These are phyloP conservation scores for Gymnocypris eckloni DNA, from an alignment of 2,797 vertebrate genomes.

Conservation along the genomic window DNA sequence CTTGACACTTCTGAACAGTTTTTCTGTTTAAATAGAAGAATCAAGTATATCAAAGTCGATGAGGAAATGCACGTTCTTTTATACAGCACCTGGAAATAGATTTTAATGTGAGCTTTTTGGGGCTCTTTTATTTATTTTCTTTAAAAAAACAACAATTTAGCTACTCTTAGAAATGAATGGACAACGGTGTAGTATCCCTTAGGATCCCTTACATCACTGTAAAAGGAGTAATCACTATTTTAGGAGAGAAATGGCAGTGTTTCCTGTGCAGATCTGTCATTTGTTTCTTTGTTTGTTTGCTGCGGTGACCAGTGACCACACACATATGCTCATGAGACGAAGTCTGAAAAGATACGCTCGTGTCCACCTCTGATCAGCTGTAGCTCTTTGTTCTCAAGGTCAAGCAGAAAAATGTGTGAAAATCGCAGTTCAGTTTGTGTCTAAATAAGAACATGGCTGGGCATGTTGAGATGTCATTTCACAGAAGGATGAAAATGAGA, in stretches of 20 bases:
- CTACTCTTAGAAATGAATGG: constrained; percentile 20
- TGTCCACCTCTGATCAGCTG: neutral
- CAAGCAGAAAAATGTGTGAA: neutral
- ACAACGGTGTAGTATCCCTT: constrained; percentile 29
- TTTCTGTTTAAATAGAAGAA: constrained; percentile 73
- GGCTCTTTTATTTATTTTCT: constrained; percentile 53
- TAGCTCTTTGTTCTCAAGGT: constrained; percentile 6
- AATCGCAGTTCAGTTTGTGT: neutral
- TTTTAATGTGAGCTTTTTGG: neutral
- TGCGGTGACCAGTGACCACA: neutral
- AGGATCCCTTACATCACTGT: constrained; percentile 22
- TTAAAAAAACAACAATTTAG: neutral
- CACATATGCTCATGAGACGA: neutral
- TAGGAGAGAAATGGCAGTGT: constrained; percentile 17
- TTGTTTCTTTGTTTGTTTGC: constrained; percentile 23
- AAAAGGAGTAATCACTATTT: neutral
- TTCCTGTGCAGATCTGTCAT: neutral
- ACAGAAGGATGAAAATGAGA: constrained; percentile 24
- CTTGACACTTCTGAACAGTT: constrained; percentile 75
- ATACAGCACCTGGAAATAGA: constrained; percentile 35
- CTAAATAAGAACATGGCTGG: constrained; percentile 14
- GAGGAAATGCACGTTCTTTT: neutral
- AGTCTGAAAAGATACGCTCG: neutral
- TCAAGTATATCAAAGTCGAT: constrained; percentile 33
- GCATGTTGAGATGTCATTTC: constrained; percentile 14